Conservation (phyloP, 2,888 invertebrate species). For the Megamerina dolium region DNA sequence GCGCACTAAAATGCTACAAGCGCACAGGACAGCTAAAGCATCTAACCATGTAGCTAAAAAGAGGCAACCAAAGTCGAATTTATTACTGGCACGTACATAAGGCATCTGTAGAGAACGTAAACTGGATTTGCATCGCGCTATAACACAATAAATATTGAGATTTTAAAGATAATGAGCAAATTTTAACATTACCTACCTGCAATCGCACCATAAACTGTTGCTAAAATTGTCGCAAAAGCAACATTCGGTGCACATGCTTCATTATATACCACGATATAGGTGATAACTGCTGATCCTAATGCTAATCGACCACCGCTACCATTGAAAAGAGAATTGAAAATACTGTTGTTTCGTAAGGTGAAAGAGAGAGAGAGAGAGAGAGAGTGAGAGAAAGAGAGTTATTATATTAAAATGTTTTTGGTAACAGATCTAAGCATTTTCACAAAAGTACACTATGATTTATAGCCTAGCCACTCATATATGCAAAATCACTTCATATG, state of each 20-base stretch:
- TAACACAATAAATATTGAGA: background rate
- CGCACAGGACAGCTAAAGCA: slow-evolving; percentile 52
- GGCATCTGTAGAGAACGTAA: slow-evolving; percentile 47
- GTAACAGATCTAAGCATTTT: too few species aligned
- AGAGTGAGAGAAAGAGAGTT: too few species aligned
- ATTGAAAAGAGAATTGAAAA: slow-evolving; percentile 41
- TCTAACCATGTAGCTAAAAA: slow-evolving; percentile 55
- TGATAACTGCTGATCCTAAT: slow-evolving; percentile 44
- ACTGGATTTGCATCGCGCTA: slow-evolving; percentile 46
- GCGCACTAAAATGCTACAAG: slow-evolving; percentile 53
- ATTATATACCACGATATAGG: slow-evolving; percentile 45
- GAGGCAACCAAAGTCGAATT: slow-evolving; percentile 48
- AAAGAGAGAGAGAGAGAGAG: too few species aligned
- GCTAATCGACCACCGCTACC: slow-evolving; percentile 47
- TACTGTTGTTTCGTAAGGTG: too few species aligned
- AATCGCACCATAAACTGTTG: slow-evolving; percentile 42
- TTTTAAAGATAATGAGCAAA: background rate
- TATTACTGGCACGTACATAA: slow-evolving; percentile 49
- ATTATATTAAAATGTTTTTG: too few species aligned
- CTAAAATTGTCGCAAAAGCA: slow-evolving; percentile 42
- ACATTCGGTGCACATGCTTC: slow-evolving; percentile 44
- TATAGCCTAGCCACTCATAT: too few species aligned
- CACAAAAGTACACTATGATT: too few species aligned
- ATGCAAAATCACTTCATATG: too few species aligned
- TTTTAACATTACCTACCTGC: slow-evolving; percentile 35